phyloP scores from a whole-genome alignment of 2,888 invertebrate species.

The Rhagonycha lutea region DNA sequence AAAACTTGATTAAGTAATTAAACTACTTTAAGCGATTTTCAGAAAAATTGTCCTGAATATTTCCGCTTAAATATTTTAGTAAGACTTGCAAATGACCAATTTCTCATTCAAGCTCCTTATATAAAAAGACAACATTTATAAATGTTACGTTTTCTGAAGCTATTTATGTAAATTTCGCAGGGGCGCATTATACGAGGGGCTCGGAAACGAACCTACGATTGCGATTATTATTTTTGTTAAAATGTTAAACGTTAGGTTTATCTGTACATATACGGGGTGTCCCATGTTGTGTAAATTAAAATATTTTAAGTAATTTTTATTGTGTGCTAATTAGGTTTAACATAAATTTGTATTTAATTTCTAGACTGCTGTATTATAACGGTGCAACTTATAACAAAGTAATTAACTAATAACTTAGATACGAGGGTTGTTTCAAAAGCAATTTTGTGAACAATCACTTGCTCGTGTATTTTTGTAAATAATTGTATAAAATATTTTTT shows the following conservation, averaged over 20 bases:
- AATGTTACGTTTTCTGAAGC: not conserved
- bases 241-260: not conserved
- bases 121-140: not conserved
- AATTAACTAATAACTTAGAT: not conserved
- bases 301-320: not conserved
- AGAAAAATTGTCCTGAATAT: not conserved
- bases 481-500: slow-evolving; percentile 10
- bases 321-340: not conserved
- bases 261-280: not conserved
- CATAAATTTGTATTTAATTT: not conserved
- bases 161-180: not conserved
- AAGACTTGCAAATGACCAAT: not conserved
- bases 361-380: not conserved
- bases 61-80: not conserved
- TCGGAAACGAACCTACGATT: not conserved
- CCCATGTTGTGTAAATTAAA: not conserved
- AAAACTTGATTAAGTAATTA: not conserved
- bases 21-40: not conserved
- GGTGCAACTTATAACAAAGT: not conserved
- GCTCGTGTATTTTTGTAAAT: not conserved
- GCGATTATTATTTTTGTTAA: not conserved
- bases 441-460: not conserved
- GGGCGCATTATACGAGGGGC: not conserved
- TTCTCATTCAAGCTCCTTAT: not conserved
- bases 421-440: not conserved